A percentile compares a stretch with the other conserved stretches of the same genome.
phyloP scores from a whole-genome alignment of 2,888 invertebrate genomes.

The Strigamia maritima region DNA sequence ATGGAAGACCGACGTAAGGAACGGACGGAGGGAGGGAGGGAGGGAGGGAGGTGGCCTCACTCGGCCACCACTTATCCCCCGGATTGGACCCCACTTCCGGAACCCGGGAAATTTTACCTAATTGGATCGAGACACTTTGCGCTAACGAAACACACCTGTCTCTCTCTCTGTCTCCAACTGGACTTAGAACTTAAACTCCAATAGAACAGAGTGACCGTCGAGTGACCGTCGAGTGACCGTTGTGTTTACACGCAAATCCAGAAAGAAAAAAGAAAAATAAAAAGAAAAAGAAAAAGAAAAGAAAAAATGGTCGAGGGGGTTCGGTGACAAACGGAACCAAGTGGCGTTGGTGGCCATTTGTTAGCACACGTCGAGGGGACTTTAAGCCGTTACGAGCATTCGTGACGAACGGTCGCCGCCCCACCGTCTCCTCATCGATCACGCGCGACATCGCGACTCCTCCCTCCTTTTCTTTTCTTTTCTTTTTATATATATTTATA shows the following conservation, averaged over 20 bases:
- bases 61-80: not conserved
- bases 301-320: not conserved
- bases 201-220: too few species aligned
- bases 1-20: slow-evolving; percentile 15
- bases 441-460: not conserved
- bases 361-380: slow-evolving; percentile 33
- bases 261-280: slow-evolving; percentile 5
- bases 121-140: slow-evolving; percentile 20
- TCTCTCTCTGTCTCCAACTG: not conserved
- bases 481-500: too few species aligned
- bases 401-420: slow-evolving; percentile 9
- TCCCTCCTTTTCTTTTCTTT: not conserved
- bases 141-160: not conserved
- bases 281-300: too few species aligned
- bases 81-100: slow-evolving; percentile 31
- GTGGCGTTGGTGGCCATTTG: slow-evolving; percentile 32
- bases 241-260: not conserved
- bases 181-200: too few species aligned
- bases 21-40: not conserved
- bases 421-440: slow-evolving; percentile 15
- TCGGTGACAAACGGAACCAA: slow-evolving; percentile 31
- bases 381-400: slow-evolving; percentile 23
- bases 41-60: not conserved
- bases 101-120: slow-evolving; percentile 26
- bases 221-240: too few species aligned